Evolutionary conservation across 2,113 vertebrate genomes (phyloP), one percentile per base, ranked within the genome.

Genomic region (Perca fluviatilis): DNA sequence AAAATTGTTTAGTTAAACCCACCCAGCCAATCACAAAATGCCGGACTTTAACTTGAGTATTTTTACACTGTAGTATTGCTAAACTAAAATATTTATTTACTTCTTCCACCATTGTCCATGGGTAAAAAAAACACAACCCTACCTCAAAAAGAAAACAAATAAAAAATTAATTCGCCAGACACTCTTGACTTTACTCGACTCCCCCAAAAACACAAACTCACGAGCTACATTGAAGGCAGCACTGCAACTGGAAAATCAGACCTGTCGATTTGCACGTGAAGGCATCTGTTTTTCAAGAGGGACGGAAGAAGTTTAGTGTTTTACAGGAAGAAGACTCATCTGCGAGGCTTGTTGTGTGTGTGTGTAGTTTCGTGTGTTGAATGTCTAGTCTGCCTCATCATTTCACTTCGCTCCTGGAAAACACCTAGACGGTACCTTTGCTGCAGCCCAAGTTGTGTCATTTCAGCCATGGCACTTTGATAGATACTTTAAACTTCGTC

Each of bases 271-370:
- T 19, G 74, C n/a, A 56, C 54, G 0, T 77, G 85, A 92, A 91
- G 1, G 82, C 74, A 62, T 4, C 82, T 25, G 4, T 6, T 9
- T 2, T 2, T 36, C 18, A 66, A 70, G 69, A 19, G 3, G 50
- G 64, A 27, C 85, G 87, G 90, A 91, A 90, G 83, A 12, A 72
- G 86, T 76, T 74, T 36, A 11, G 0, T 0, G 30, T 56, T 27
- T 66, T 25, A 71, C 80, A 83, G 87, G 89, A 91, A 91, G 80
- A 51, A 54, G 73, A 7, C 11, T 66, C 50, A 5, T 47, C 6
- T 19, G 40, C 21, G 27, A 76, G 81, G 83, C 27, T 2, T 27
- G 19, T 75, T 65, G 40, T 77, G 19, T 27, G 27, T 25, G 25
- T 27, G 1, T 27, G 27, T 27, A 27, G 27, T 27, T 27, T 27